Evolutionary conservation across 92 coral and sea anemone genomes (phyloP).

Genomic region (Meandrina meandrites): DNA sequence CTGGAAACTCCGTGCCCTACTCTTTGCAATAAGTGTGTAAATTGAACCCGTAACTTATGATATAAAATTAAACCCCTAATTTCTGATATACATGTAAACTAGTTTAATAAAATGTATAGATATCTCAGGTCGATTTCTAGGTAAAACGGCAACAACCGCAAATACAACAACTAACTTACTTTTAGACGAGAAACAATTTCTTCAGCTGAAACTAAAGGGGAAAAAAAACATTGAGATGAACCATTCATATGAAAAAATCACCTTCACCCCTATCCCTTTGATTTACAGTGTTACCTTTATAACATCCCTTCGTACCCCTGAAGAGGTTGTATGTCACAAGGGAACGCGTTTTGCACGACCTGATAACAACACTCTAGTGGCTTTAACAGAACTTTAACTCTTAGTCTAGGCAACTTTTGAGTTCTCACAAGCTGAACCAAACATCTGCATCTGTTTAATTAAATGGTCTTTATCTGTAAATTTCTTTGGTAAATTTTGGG

Average conservation of each 20-base stretch:
- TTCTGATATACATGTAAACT: background rate
- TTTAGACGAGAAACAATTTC: slow-evolving; percentile 45
- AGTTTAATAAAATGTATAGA: background rate
- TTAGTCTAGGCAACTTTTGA: no score
- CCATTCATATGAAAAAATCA: background rate
- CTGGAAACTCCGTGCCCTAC: no score
- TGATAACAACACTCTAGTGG: no score
- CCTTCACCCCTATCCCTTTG: background rate
- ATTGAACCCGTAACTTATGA: no score
- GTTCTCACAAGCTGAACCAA: background rate
- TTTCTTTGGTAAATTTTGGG: no score
- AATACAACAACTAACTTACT: slow-evolving; percentile 25
- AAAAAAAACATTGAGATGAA: background rate
- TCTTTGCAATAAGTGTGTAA: no score
- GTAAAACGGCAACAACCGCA: background rate
- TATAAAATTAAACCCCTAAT: no score
- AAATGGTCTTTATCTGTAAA: no score
- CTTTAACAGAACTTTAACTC: no score
- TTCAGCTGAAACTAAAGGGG: slow-evolving; percentile 44
- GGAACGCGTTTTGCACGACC: no score
- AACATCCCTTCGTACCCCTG: background rate
- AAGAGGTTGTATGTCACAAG: background rate
- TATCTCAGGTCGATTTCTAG: background rate
- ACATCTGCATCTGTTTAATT: background rate
- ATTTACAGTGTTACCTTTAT: background rate